Base-by-base conservation (phyloP, 2,797 vertebrate species). In the Setipinna tenuifilis region DNA sequence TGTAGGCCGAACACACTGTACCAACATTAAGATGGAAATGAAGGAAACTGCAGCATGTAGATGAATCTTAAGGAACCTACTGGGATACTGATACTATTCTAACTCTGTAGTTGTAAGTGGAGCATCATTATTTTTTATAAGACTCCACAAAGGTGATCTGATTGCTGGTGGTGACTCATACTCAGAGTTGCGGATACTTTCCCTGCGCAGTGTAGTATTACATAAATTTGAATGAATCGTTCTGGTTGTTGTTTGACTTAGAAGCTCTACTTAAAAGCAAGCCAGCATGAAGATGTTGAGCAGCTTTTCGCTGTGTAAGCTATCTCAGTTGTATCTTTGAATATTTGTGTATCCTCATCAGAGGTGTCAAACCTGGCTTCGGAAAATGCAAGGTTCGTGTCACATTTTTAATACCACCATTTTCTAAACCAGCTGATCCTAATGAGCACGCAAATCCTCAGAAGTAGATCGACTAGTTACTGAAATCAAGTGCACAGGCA, bases 171-270 rank as follows among this genome's bases (percentile, higher is more conserved):
- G 71, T 44, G 71, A 44, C 68, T 71, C 28, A 35, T 19, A 17
- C 19, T 78, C 35, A 44, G 14, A 44, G 31, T 78, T 78, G 71
- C 71, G 41, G 35, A 16, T 78, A 78, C 35, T 9, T 9, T 31
- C 31, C 65, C 65, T 71, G 28, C 65, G 6, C 35, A 21, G 25
- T 41, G 35, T 44, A 78, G 35, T 11, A 78, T 78, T 78, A 78
- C 71, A 44, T 78, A 78, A 21, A 78, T 78, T 44, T 10, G 16
- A 78, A 78, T 78, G 71, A 31, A 44, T 71, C 31, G 65, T 28
- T 71, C 71, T 19, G 41, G 31, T 44, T 44, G 31, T 78, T 44
- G 25, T 71, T 71, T 17, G 28, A 14, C 68, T 71, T 31, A 35
- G 28, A 31, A 16, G 28, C 28, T 17, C 19, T 44, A 41, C 19